Evolutionary conservation across 2,888 invertebrate genomes (phyloP).

Genomic region (Zonitis immaculata): DNA sequence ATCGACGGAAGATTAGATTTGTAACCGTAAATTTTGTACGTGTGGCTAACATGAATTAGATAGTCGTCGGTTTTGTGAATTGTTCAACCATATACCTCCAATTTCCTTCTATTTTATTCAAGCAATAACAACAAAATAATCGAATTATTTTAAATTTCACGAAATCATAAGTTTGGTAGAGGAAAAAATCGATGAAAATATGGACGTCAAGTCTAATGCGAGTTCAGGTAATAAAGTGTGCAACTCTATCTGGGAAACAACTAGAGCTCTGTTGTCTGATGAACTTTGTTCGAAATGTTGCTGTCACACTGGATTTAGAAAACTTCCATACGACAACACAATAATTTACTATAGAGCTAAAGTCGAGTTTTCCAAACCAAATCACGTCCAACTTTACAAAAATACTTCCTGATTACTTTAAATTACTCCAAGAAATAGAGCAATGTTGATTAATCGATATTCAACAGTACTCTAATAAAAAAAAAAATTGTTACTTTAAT

Average conservation of each 20-base stretch:
- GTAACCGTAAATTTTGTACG: constrained; percentile 37
- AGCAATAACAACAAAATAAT: no score
- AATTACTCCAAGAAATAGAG: no score
- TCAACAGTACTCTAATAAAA: no score
- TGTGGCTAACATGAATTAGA: constrained; percentile 43
- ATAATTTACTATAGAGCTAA: background rate
- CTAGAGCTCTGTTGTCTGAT: background rate
- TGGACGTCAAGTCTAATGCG: background rate
- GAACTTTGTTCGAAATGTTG: background rate
- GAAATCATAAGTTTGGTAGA: no score
- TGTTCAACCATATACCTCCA: constrained; percentile 44
- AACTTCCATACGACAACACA: background rate
- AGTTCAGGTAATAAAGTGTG: background rate
- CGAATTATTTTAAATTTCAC: no score
- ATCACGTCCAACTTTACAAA: background rate
- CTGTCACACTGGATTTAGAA: background rate
- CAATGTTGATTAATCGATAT: no score
- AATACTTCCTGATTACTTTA: background rate
- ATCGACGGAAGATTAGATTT: constrained; percentile 13
- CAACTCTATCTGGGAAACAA: no score
- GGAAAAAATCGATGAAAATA: no score
- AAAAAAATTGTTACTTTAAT: no score
- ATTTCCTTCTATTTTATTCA: no score
- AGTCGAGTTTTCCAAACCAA: background rate
- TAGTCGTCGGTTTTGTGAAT: constrained; percentile 42